These are phyloP conservation scores for Conistra vaccinii DNA, from an alignment of 2,888 invertebrate species.

Conservation along the genomic window DNA sequence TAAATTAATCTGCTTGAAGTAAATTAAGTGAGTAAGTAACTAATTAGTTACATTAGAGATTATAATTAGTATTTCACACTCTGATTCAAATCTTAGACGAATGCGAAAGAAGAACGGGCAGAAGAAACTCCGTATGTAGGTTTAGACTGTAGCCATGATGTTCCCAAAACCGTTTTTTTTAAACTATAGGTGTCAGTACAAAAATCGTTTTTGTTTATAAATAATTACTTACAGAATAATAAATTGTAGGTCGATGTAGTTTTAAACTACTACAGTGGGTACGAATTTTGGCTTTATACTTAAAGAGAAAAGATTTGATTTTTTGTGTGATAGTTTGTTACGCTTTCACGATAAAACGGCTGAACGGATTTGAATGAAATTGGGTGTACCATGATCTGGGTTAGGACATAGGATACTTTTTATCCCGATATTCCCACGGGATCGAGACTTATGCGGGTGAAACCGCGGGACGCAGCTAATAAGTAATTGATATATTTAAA, in stretches of 20 bases:
- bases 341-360: too few species aligned
- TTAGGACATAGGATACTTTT: too few species aligned
- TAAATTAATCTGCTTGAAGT: neutral
- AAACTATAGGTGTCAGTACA: too few species aligned
- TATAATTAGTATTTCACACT: neutral
- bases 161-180: neutral
- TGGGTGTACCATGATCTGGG: too few species aligned
- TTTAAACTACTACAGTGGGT: neutral
- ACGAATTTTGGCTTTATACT: neutral
- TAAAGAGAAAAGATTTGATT: too few species aligned
- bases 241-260: neutral
- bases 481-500: too few species aligned
- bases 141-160: neutral
- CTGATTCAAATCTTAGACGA: neutral
- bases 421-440: too few species aligned
- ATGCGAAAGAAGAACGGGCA: neutral
- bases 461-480: too few species aligned
- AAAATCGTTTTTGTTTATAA: too few species aligned
- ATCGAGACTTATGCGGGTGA: too few species aligned
- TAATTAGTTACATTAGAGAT: neutral
- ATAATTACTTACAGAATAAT: neutral
- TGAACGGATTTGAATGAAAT: too few species aligned
- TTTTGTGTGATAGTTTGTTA: too few species aligned
- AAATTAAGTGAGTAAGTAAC: neutral
- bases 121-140: neutral